These are phyloP conservation scores for Caenorhabditis angaria DNA, from an alignment of 2,888 invertebrate genomes.

Conservation along the genomic window DNA sequence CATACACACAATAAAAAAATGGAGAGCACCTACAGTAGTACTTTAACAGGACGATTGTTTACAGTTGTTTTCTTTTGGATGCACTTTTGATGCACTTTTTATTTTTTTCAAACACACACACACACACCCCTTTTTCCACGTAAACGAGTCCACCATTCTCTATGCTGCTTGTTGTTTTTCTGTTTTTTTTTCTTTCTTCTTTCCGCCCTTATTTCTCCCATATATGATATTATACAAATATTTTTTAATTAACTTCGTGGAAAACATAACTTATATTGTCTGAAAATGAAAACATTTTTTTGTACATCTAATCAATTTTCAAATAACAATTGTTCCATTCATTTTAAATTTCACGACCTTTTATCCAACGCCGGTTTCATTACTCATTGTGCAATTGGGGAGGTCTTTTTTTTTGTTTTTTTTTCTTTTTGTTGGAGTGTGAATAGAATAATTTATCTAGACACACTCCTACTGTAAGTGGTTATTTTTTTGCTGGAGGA, in stretches of 20 bases:
- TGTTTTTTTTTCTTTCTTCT: not conserved
- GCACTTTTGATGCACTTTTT: slow-evolving; percentile 28
- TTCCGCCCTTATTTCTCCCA: too few species aligned
- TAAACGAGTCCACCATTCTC: not conserved
- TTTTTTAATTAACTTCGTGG: too few species aligned
- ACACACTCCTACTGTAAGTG: too few species aligned
- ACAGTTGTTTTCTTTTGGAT: slow-evolving; percentile 38
- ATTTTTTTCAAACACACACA: slow-evolving; percentile 15
- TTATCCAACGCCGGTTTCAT: not conserved
- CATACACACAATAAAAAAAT: not conserved
- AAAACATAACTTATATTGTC: too few species aligned
- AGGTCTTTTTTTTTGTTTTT: not conserved
- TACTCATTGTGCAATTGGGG: not conserved
- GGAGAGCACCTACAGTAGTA: slow-evolving; percentile 46
- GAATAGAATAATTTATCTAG: not conserved
- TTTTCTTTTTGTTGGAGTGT: not conserved
- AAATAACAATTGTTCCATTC: not conserved
- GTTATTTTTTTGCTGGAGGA: not conserved
- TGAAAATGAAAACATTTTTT: not conserved
- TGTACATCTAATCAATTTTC: not conserved
- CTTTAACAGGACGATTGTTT: slow-evolving; percentile 48
- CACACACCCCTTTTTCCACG: not conserved
- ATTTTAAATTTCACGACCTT: not conserved
- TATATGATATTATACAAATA: too few species aligned
- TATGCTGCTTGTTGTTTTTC: not conserved